phyloP scores from a whole-genome alignment of 2,113 vertebrate genomes.

The Cinclus mexicanus region DNA sequence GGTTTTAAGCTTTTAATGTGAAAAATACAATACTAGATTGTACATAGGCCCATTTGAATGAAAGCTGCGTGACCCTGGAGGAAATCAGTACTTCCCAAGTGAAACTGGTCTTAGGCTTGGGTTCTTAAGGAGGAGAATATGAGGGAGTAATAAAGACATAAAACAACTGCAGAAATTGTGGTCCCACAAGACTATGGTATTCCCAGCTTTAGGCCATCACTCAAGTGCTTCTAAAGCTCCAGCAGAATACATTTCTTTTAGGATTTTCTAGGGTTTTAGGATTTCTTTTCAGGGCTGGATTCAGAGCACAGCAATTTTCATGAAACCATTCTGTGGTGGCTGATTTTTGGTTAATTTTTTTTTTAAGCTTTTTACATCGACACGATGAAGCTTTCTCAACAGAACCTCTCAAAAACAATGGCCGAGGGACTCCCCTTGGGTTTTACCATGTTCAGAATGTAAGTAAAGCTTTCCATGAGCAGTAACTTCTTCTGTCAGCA shows the following conservation, averaged over 20 bases:
- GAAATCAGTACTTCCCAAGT: neutral
- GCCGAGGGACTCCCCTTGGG: slow-evolving; percentile 90
- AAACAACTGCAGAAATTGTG: neutral
- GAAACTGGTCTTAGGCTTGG: neutral
- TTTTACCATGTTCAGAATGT: slow-evolving; percentile 99
- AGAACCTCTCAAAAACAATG: slow-evolving; percentile 94
- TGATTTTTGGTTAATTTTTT: neutral
- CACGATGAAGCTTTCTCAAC: slow-evolving; percentile 99
- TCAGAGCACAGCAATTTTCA: neutral
- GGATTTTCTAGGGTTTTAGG: neutral
- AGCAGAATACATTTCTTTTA: neutral
- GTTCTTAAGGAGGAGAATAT: neutral
- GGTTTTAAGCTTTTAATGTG: neutral
- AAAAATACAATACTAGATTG: neutral
- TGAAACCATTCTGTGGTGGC: neutral
- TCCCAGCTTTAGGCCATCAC: neutral
- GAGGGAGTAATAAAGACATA: neutral
- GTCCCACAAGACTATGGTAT: neutral
- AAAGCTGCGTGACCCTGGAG: neutral
- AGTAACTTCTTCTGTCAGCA: neutral
- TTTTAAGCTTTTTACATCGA: slow-evolving; percentile 88
- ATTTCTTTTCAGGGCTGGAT: neutral
- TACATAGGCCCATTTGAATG: neutral
- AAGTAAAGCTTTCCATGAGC: slow-evolving; percentile 55
- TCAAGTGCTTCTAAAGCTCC: neutral